Base-by-base conservation (phyloP, 2,888 invertebrate species). In the Entomobrya multifasciata region DNA sequence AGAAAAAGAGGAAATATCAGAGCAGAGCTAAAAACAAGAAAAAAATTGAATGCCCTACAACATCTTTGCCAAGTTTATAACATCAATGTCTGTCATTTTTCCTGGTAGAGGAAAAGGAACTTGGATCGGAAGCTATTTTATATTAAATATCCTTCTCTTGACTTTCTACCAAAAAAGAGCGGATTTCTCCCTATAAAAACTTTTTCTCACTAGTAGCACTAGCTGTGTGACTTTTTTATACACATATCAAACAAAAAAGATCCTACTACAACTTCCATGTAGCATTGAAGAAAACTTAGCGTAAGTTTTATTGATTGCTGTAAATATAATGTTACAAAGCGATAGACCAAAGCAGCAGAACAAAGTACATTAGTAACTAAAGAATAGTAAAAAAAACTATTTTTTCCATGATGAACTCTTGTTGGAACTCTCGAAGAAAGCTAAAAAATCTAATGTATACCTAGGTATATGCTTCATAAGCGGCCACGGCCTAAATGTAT, bases 61-160 rank as follows among this genome's bases (percentile, higher is more conserved):
- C 44, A 67, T 52, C 17, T 8, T 49, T 27, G 13, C 20, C 36
- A 67, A 79, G 65, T 79, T 79, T 79, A 67, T 65, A 52, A 79
- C 79, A 67, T 79, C 79, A 79, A 79, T 79, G 79, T 79, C 79
- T 79, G 79, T 79, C 79, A 79, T 52, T 67, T 79, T 67, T 13
- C 79, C 49, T 52, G 20, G 36, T 20, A 65, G 4, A 65, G n/a
- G 25, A 27, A 5, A 57, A 65, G 6, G 2, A n/a, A 47, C 5
- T 47, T 41, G 65, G 44, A 2, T 62, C 44, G 47, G 78, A 30
- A 47, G 62, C 47, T 44, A 47, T 44, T 60, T 62, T 62, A 62
- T 44, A 47, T 62, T 78, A 62, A 41, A 55, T 62, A 78, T 78
- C 17, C 76, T 25, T 57, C 76, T 30, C 41, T 65, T 25, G 65